Evolutionary conservation across 2,797 vertebrate species (phyloP).

Genomic region (Manis pentadactyla): DNA sequence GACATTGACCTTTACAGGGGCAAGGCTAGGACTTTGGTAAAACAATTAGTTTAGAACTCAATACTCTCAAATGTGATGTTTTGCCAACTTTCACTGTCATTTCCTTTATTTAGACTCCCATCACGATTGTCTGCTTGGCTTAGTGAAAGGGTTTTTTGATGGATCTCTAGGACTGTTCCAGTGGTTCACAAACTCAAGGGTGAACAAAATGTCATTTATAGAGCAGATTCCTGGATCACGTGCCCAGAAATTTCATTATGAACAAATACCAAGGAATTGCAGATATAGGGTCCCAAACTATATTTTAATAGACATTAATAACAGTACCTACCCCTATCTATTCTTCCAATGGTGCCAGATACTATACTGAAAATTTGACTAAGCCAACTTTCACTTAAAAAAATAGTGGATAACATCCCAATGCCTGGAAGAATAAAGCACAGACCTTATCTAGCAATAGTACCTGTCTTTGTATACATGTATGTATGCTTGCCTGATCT

Average conservation of each 20-base stretch:
- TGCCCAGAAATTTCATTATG: not conserved
- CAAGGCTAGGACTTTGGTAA: not conserved
- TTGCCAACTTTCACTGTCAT: not conserved
- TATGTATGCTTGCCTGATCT: not conserved
- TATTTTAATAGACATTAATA: not conserved
- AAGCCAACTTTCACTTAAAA: not conserved
- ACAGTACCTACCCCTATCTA: not conserved
- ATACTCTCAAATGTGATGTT: not conserved
- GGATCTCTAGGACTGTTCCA: not conserved
- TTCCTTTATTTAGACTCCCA: not conserved
- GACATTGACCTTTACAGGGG: not conserved
- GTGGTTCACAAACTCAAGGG: not conserved
- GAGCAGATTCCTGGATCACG: not conserved
- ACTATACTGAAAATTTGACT: not conserved
- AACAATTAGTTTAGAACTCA: not conserved
- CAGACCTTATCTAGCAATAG: not conserved
- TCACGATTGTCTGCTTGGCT: not conserved
- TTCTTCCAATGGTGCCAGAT: not conserved
- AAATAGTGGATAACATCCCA: not conserved
- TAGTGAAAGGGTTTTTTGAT: not conserved
- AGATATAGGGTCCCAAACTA: not conserved
- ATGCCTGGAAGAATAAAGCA: not conserved
- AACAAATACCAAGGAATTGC: not conserved
- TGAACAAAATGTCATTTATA: not conserved
- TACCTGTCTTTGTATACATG: not conserved